Base-by-base conservation (phyloP, 2,888 invertebrate species). In the Cheilosia pagana region DNA sequence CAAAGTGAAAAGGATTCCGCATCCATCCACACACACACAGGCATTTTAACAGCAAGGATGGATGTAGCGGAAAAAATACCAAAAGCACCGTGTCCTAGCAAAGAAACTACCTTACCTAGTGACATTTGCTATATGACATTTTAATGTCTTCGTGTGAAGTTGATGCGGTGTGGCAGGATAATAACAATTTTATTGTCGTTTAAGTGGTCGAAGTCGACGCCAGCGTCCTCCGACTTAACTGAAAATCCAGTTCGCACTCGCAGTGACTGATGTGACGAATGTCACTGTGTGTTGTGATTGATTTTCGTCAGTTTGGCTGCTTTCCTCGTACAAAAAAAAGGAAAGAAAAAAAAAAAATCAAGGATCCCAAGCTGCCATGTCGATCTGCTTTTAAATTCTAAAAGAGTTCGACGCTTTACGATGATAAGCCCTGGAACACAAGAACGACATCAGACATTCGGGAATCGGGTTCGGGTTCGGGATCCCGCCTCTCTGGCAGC, bases 81-180 rank as follows among this genome's bases (percentile, higher is more conserved):
- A 68, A 60, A 67, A 53, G 14, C 31, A 53, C n/a, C 31, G 50
- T 50, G 19, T 23, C 39, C 74, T 39, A 65, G 23, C 62, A 31
- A 52, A 43, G 43, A 43, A 53, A 43, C 67, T 62, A 62, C 76
- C 60, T 55, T 62, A 62, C 76, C 60, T 55, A 77, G 67, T 81
- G 81, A 81, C 85, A 81, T 76, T 85, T 85, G 75, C 28, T 81
- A 71, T 76, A 81, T 81, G 85, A 81, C 85, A 81, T 62, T 85
- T 85, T 85, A 85, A 85, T 85, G 85, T 63, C 81, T 67, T 60
- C 67, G 76, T 81, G 85, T 71, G 85, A 85, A 81, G 75, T 85
- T 85, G 85, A 76, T 85, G 60, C 75, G 75, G 81, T 71, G 71
- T 85, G 81, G 85, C 85, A 85, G 85, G 81, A 85, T 83, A 83